These are phyloP conservation scores for Agapostemon virescens DNA, from an alignment of 2,888 invertebrate species.

Conservation along the genomic window DNA sequence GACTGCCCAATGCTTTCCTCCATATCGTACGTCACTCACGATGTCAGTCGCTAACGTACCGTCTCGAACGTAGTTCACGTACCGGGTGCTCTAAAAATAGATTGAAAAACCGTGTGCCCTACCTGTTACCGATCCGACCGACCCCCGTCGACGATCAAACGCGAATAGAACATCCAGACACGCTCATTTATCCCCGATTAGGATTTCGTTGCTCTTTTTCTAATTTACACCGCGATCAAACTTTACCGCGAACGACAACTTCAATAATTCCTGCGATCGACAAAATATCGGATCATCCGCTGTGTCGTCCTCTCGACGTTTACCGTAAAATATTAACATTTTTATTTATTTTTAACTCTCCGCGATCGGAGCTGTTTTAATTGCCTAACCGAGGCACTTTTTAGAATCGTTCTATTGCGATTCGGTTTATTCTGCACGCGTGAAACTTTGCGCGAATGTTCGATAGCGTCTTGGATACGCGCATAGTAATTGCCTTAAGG, in stretches of 20 bases:
- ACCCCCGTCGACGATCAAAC: background rate
- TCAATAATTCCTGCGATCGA: background rate
- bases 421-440: too few relatives aligned
- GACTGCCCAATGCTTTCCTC: slow-evolving; percentile 79
- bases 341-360: too few relatives aligned
- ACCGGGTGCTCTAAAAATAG: slow-evolving; percentile 75
- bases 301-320: too few relatives aligned
- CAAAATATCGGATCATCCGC: too few relatives aligned
- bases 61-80: slow-evolving; percentile 80
- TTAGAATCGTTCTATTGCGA: too few relatives aligned
- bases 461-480: too few relatives aligned
- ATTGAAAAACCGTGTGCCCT: background rate
- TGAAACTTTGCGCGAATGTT: too few relatives aligned
- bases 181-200: background rate
- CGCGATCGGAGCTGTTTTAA: too few relatives aligned
- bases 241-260: background rate
- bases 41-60: slow-evolving; percentile 80
- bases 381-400: too few relatives aligned
- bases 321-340: too few relatives aligned
- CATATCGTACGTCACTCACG: slow-evolving; percentile 78
- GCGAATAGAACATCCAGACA: background rate
- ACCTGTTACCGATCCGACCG: background rate
- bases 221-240: background rate
- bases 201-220: background rate
- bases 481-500: too few relatives aligned